These are phyloP conservation scores for Busseola fusca DNA, from an alignment of 2,888 invertebrate genomes.

Conservation along the genomic window DNA sequence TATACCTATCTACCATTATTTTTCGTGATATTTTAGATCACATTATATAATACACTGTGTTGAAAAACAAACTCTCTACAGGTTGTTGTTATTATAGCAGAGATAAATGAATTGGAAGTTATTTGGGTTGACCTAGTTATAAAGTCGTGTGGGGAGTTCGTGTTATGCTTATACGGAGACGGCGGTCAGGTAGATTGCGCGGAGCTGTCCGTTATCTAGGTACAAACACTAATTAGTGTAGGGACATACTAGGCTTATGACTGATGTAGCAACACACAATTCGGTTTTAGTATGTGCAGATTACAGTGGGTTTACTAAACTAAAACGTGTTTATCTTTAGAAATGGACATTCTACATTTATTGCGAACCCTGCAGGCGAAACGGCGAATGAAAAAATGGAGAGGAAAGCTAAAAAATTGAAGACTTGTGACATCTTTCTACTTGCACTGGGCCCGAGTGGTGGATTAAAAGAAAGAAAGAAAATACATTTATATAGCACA, in stretches of 20 bases:
- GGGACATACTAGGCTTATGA: conserved; percentile 12
- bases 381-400: not conserved
- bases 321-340: not conserved
- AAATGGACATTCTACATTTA: not conserved
- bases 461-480: too few species aligned
- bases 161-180: conserved; percentile 10
- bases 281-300: not conserved
- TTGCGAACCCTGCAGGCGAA: not conserved
- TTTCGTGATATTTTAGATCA: not conserved
- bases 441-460: not conserved
- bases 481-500: too few species aligned
- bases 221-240: conserved; percentile 26
- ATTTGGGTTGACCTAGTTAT: conserved; percentile 54
- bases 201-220: conserved; percentile 27
- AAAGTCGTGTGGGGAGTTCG: conserved; percentile 26
- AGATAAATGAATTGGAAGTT: conserved; percentile 51
- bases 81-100: conserved; percentile 47
- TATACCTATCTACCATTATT: not conserved
- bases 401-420: not conserved
- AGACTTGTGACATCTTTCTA: not conserved
- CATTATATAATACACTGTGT: conserved; percentile 9
- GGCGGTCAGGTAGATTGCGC: conserved; percentile 29
- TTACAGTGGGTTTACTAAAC: not conserved
- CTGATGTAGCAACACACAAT: conserved; percentile 11
- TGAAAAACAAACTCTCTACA: conserved; percentile 35